Percentiles rank a stretch among this genome's conserved stretches.
These are phyloP conservation scores for Syngnathoides biaculeatus DNA, from an alignment of 2,113 vertebrate species.

Conservation along the genomic window DNA sequence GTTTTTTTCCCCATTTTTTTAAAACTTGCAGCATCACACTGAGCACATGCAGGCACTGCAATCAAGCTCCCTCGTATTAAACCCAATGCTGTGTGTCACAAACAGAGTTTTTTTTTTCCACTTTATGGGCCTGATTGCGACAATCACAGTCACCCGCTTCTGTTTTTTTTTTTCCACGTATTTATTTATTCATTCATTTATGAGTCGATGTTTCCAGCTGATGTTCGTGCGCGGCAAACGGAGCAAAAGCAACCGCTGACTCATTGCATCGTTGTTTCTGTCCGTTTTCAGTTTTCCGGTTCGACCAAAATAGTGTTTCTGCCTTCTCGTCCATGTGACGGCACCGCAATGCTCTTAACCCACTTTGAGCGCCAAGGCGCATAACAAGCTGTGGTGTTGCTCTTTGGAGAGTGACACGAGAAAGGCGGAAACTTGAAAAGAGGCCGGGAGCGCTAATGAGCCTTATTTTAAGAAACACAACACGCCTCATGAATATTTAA, in stretches of 20 bases:
- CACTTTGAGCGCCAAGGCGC: conserved; percentile 22
- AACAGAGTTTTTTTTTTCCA: not conserved
- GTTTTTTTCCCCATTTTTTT: not conserved
- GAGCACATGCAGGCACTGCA: not conserved
- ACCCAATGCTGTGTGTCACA: not conserved
- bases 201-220: not conserved
- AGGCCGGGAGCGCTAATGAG: conserved; percentile 72
- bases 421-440: conserved; percentile 64
- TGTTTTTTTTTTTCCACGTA: not conserved
- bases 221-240: not conserved
- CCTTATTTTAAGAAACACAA: conserved; percentile 74
- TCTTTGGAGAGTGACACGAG: conserved; percentile 63
- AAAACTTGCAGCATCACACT: not conserved
- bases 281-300: not conserved
- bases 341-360: conserved; percentile 5
- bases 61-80: not conserved
- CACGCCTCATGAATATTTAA: conserved; percentile 70
- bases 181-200: not conserved
- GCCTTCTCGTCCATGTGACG: not conserved
- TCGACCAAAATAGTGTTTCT: not conserved
- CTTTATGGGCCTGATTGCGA: not conserved
- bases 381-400: conserved; percentile 47
- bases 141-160: not conserved
- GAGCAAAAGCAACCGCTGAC: not conserved
- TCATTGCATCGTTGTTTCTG: not conserved